Evolutionary conservation across 2,888 invertebrate species (phyloP).

Genomic region (Orthonevra nobilis): DNA sequence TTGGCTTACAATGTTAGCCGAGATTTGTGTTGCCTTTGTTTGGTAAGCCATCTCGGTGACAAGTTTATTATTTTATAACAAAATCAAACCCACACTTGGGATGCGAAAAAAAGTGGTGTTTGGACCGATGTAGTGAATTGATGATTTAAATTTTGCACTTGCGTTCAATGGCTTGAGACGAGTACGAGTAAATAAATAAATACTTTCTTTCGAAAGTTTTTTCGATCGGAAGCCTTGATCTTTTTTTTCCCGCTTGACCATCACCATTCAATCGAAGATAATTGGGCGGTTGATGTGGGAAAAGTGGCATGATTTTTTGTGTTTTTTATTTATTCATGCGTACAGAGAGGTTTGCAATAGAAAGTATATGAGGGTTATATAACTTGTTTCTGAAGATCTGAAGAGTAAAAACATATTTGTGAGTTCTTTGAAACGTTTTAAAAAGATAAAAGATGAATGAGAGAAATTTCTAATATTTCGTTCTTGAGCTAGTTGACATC

Average conservation of each 20-base stretch:
- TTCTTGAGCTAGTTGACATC: too few relatives aligned
- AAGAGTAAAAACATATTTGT: too few relatives aligned
- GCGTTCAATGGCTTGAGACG: not conserved
- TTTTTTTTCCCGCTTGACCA: not conserved
- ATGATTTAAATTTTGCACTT: not conserved
- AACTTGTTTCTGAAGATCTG: too few relatives aligned
- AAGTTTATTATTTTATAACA: constrained; percentile 21
- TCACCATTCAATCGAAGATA: not conserved
- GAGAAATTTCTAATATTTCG: too few relatives aligned
- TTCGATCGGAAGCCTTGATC: not conserved
- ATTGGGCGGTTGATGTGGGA: not conserved
- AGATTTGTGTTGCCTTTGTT: too few relatives aligned
- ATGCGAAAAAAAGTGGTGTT: constrained; percentile 1
- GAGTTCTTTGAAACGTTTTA: too few relatives aligned
- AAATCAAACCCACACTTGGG: constrained; percentile 7
- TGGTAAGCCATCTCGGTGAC: constrained; percentile 26
- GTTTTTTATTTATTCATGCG: too few relatives aligned
- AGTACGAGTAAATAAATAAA: not conserved
- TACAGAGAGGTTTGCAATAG: not conserved
- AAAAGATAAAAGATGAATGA: too few relatives aligned
- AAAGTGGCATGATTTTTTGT: not conserved
- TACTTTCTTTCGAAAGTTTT: constrained; percentile 25
- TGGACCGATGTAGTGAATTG: not conserved
- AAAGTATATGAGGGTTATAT: not conserved
- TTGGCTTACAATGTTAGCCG: constrained; percentile 41